phyloP scores from a whole-genome alignment of 2,113 vertebrate genomes.

The Rhadina sibilatrix region DNA sequence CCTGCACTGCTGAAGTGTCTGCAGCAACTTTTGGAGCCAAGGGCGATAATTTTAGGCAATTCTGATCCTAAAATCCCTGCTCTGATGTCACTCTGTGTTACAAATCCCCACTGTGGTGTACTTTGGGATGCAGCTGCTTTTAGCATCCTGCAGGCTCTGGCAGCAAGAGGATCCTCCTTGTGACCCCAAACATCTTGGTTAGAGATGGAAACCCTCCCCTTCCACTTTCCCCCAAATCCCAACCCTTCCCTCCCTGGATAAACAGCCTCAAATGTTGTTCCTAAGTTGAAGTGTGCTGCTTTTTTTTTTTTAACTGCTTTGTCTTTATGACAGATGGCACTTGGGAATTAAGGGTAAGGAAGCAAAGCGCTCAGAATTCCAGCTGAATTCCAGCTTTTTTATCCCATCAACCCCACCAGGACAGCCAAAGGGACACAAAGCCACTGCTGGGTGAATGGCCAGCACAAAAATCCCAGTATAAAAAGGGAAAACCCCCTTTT shows the following conservation, averaged over 20 bases:
- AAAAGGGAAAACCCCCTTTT: neutral
- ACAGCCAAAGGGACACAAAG: neutral
- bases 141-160: neutral
- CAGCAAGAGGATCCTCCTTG: neutral
- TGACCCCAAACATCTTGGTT: neutral
- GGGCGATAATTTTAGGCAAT: neutral
- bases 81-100: neutral
- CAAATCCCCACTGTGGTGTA: neutral
- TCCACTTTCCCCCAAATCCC: neutral
- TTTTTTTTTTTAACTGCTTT: neutral
- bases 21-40: neutral
- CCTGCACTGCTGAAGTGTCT: neutral
- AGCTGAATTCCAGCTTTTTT: neutral
- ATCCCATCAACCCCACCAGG: neutral
- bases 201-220: neutral
- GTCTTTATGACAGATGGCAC: neutral
- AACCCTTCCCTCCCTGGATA: neutral
- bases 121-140: neutral
- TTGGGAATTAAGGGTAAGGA: neutral
- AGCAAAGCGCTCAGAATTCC: neutral
- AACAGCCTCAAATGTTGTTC: neutral
- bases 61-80: neutral
- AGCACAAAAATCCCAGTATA: neutral
- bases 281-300: neutral
- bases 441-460: neutral